Evolutionary conservation across 2,797 vertebrate genomes (phyloP), one percentile per base, ranked within the genome.

Genomic region (Platyrinchus mystaceus): DNA sequence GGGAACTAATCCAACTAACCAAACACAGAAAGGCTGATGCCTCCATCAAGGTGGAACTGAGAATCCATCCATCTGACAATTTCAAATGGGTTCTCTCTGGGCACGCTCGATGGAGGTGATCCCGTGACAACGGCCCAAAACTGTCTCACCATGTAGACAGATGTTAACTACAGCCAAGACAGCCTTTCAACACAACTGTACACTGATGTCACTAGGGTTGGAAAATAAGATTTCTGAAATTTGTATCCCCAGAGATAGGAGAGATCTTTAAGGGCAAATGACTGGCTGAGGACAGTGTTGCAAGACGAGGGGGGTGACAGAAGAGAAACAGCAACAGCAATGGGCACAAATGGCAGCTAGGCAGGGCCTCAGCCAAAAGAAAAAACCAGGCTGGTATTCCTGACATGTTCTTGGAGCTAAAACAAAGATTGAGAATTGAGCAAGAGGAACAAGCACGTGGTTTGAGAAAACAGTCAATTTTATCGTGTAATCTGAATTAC

Each of bases 51-150:
- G 32, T 23, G 20, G 34, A 74, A 75, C 21, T 30, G 7, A 80
- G 58, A 93, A 43, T 32, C 12, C 14, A 59, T 5, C 22, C 47
- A 69, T 27, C 14, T 47, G 14, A 81, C 52, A 50, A 50, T 37
- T 50, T 69, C 36, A 16, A 32, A 53, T 4, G 19, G 26, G 6
- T 4, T 83, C 49, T 46, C n/a, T 23, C 49, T 12, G 8, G 44
- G 32, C 34, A 74, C 21, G 15, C 12, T 56, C 0, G 0, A 32
- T 24, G 17, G 21, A 67, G 17, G 49, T 20, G 34, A 92, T 41
- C 30, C n/a, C 0, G 0, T 34, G 43, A 73, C 47, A 93, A 36
- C 0, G 2, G 7, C 44, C 37, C 62, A 58, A 60, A 88, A 5
- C 10, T 56, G 49, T 83, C 39, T 46, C 56, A 90, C 2, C 9